Conservation (phyloP, 2,113 vertebrate species). For the Eulemur rufifrons region DNA sequence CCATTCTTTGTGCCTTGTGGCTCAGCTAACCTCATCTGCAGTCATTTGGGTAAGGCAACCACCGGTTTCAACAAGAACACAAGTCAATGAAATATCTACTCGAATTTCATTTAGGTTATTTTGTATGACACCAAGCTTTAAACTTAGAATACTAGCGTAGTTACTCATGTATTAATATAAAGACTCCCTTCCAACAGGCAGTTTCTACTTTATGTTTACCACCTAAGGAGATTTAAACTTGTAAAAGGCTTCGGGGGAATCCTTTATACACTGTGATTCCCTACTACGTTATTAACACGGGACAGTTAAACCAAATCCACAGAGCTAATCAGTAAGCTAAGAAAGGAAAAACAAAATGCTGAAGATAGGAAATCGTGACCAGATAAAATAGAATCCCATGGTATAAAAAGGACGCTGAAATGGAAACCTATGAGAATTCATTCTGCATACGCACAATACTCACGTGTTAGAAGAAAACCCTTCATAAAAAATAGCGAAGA, state of each 20-base stretch:
- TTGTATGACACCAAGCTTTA: background rate
- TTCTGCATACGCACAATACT: constrained; percentile 62
- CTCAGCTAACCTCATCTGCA: background rate
- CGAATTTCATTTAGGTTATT: background rate
- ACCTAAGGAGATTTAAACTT: constrained; percentile 11
- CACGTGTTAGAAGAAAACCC: constrained; percentile 68
- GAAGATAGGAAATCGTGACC: background rate
- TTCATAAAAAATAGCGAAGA: constrained; percentile 88
- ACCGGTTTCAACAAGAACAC: background rate
- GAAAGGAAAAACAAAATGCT: background rate
- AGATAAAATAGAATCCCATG: background rate
- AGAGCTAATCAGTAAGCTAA: background rate
- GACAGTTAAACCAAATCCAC: constrained; percentile 48
- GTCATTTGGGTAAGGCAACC: background rate
- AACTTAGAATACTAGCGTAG: background rate
- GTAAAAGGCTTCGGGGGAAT: background rate
- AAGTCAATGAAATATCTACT: background rate
- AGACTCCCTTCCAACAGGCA: background rate
- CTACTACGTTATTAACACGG: background rate
- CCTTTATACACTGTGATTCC: background rate
- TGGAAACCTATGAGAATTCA: background rate
- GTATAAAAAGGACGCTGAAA: background rate
- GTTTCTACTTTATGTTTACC: background rate
- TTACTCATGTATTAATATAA: background rate
- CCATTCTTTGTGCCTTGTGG: background rate